phyloP scores from a whole-genome alignment of 2,888 invertebrate genomes.

The Caenorhabditis sp. region DNA sequence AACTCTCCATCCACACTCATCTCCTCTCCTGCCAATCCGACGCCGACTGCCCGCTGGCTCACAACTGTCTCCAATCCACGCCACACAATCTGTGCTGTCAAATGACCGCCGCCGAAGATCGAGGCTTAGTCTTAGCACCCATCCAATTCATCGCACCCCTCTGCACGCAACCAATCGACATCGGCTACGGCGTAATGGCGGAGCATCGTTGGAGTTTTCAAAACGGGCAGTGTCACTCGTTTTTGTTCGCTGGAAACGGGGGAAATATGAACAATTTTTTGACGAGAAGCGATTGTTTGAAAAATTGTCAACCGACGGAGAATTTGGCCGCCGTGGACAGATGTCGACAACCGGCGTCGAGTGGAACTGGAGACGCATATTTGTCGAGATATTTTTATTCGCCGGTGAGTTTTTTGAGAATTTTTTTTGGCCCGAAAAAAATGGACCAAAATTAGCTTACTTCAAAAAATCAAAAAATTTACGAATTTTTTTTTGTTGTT shows the following conservation, averaged over 20 bases:
- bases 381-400: slow-evolving; percentile 49
- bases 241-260: slow-evolving; percentile 50
- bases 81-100: slow-evolving; percentile 34
- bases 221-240: slow-evolving; percentile 43
- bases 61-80: slow-evolving; percentile 28
- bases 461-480: no score
- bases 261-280: slow-evolving; percentile 63
- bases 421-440: no score
- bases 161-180: slow-evolving; percentile 43
- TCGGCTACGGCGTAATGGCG: slow-evolving; percentile 31
- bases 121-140: slow-evolving; percentile 3
- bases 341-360: slow-evolving; percentile 34
- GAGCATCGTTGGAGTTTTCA: slow-evolving; percentile 56
- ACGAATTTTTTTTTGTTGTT: no score
- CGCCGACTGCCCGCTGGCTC: slow-evolving; percentile 19
- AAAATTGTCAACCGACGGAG: slow-evolving; percentile 33
- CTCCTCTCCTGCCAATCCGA: slow-evolving; percentile 28
- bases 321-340: not conserved
- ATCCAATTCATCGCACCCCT: slow-evolving; percentile 11
- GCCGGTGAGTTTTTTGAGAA: slow-evolving; percentile 7
- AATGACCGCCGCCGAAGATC: not conserved
- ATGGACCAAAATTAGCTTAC: no score
- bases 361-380: slow-evolving; percentile 45
- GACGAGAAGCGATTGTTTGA: slow-evolving; percentile 49
- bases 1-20: slow-evolving; percentile 31